Base-by-base conservation (phyloP, 2,113 vertebrate species). In the Paralichthys olivaceus region DNA sequence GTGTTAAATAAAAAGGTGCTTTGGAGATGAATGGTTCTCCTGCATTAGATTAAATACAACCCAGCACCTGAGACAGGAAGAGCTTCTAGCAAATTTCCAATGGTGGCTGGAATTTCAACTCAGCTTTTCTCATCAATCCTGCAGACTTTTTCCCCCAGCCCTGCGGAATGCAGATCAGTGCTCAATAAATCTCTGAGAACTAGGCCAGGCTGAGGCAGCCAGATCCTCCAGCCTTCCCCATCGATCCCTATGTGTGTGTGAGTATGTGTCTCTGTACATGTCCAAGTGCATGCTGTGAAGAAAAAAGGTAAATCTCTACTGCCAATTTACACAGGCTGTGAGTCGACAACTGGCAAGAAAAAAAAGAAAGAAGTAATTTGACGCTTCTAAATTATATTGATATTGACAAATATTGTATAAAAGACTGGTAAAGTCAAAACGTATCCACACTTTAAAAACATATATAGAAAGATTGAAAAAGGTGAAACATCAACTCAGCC, bases 101-200 rank as follows among this genome's bases (percentile, higher is more conserved):
- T 75, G 71, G 81, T 80, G 66, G 75, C 87, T 85, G 62, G 84
- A 90, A 87, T 88, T 87, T 91, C 62, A 84, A 85, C 85, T 87
- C 77, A 51, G 87, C 82, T 87, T 87, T 89, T 85, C 87, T 84
- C 91, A 91, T 92, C 89, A 90, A 91, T 92, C 89, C 87, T 85
- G 80, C 54, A 79, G 83, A 89, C 65, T 89, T 90, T 89, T 86
- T 84, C 71, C 56, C 54, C 78, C 26, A 69, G 86, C 72, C 79
- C 49, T 57, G 84, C 85, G 79, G 51, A 90, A 90, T 89, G 89
- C 90, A 92, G 87, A 90, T 93, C 87, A 87, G 83, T 28, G 25
- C 77, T 92, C 90, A 86, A 91, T 92, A 91, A 90, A 91, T 92
- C 87, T 91, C 87, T 89, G 91, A 89, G 89, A 93, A 91, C 87